Evolutionary conservation across 2,888 invertebrate species (phyloP), one percentile per base, ranked within the genome.

Genomic region (Lissocephala sabroskyi): DNA sequence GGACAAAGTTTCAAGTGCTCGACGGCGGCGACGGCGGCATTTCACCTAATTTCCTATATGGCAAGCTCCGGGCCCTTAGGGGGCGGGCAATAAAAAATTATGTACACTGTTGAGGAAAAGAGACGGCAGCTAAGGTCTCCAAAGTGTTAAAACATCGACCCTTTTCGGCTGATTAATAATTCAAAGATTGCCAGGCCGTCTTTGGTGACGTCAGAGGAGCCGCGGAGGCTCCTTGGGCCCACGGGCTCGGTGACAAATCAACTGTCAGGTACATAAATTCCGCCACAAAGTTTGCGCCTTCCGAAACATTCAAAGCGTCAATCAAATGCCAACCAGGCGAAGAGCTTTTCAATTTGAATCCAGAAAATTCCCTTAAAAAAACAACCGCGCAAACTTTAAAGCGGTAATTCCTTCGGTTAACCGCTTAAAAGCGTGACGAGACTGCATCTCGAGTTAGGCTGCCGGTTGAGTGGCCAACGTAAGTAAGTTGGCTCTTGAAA

Each of bases 251-350:
- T 45, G 45, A 45, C 36, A 30, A 37, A 45, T 35, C 29, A 45
- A 37, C 36, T 37, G 36, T 17, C 37, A 17, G 45, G 28, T 28
- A 30, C 37, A 45, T 45, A 45, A 37, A 45, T 45, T 45, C 16
- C 9, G 28, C 17, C 13, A 9, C 13, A 30, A 42, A 42, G 42
- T 36, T 28, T 37, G 1, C 11, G 7, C 23, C 23, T 7, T 3
- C 23, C 3, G 23, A 23, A 23, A 23, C 77, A 50, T 68, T 74
- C 74, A 68, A 51, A 55, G 47, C 65, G 74, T 67, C 67, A 67
- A 73, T 76, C 77, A 76, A 61, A 45, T 29, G 30, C 41, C 41
- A 17, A 16, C n/a, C 2, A 19, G 2, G 10, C 36, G 53, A 16
- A 10, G 36, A 64, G 64, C 67, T 67, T 67, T 67, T 23, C 4